These are phyloP conservation scores for Anneissia japonica DNA, from an alignment of 35 echinoderm and acorn worm genomes.

Conservation along the genomic window DNA sequence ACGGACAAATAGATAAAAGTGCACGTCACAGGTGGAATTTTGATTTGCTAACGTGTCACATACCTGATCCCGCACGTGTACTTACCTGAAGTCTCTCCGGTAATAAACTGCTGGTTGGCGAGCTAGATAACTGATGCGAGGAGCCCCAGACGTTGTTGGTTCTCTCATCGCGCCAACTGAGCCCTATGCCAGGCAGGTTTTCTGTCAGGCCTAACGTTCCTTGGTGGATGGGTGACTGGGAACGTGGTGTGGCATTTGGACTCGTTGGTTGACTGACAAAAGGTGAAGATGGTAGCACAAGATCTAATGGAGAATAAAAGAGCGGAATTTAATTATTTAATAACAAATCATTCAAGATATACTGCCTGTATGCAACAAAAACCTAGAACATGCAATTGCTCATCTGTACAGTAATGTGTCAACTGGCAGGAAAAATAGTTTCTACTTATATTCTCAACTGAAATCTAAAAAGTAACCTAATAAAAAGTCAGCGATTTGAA, in stretches of 20 bases:
- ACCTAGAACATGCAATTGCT: no score
- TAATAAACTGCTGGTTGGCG: slow-evolving; percentile 76
- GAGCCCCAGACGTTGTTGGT: slow-evolving; percentile 8
- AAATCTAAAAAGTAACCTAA: no score
- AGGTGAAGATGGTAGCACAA: slow-evolving; percentile 6
- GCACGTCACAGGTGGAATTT: no score
- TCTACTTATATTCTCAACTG: no score
- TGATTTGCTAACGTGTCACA: neutral
- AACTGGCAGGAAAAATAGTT: no score
- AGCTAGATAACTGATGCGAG: slow-evolving; percentile 70
- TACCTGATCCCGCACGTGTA: neutral
- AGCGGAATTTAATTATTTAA: no score
- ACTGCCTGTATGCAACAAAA: no score
- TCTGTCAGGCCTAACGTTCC: neutral
- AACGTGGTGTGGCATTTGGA: neutral
- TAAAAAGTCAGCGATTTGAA: no score
- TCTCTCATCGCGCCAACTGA: slow-evolving; percentile 28
- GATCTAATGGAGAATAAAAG: neutral
- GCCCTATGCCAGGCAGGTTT: neutral
- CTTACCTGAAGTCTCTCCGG: slow-evolving; percentile 86
- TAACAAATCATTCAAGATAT: no score
- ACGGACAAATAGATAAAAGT: no score
- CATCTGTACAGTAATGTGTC: no score
- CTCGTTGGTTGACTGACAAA: slow-evolving; percentile 6
- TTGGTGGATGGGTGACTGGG: neutral